Evolutionary conservation across 2,113 vertebrate species (phyloP).

Genomic region (Percina caprodes): DNA sequence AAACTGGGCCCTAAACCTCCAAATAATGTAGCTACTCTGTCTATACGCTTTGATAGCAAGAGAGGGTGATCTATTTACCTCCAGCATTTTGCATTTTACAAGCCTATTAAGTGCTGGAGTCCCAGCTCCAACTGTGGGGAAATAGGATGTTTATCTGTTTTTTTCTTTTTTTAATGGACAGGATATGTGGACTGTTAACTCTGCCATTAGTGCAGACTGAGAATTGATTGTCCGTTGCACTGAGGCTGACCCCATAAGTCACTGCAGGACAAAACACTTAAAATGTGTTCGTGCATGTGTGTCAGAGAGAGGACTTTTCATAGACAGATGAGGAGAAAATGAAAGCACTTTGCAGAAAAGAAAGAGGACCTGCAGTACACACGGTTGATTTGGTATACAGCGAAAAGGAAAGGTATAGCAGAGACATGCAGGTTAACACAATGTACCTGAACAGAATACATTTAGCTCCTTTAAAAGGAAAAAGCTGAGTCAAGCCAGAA

Average conservation of each 20-base stretch:
- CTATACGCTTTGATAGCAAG: background rate
- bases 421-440: background rate
- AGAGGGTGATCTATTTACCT: background rate
- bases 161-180: conserved; percentile 54
- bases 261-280: conserved; percentile 18
- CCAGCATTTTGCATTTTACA: conserved; percentile 59
- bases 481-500: conserved; percentile 7
- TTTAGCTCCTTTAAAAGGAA: background rate
- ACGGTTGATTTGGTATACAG: background rate
- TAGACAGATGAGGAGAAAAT: background rate
- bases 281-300: conserved; percentile 11
- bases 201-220: conserved; percentile 33
- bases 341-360: background rate
- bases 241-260: conserved; percentile 25
- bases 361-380: background rate
- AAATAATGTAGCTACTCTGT: conserved; percentile 30
- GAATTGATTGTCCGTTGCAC: conserved; percentile 46
- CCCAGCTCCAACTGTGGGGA: conserved; percentile 4
- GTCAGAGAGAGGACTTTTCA: background rate
- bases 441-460: background rate
- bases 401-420: background rate
- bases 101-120: conserved; percentile 16
- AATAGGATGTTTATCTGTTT: conserved; percentile 35
- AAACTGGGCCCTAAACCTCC: background rate
- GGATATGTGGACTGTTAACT: conserved; percentile 42